These are phyloP conservation scores for Eristalinus aeneus DNA, from an alignment of 2,888 invertebrate genomes.

Conservation along the genomic window DNA sequence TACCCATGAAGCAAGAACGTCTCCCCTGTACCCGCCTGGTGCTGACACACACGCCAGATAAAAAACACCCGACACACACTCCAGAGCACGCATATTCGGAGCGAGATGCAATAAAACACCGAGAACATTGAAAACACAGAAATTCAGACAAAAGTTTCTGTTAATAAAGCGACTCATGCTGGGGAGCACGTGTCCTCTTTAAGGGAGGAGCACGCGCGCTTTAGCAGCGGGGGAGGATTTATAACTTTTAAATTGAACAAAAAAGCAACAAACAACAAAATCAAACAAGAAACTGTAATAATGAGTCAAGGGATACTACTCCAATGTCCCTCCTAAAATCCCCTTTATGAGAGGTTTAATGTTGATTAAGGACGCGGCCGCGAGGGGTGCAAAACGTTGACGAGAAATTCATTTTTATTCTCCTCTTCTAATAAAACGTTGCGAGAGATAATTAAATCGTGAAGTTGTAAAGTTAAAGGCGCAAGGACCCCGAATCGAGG, in stretches of 20 bases:
- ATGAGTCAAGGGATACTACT: slow-evolving; percentile 14
- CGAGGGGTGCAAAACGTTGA: neutral
- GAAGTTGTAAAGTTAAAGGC: neutral
- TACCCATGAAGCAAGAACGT: neutral
- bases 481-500: neutral
- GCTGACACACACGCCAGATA: slow-evolving; percentile 43
- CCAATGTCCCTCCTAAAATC: neutral
- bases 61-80: slow-evolving; percentile 9
- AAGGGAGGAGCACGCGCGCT: neutral
- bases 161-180: slow-evolving; percentile 37
- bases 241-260: slow-evolving; percentile 60
- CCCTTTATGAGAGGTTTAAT: neutral
- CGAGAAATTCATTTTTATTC: neutral
- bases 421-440: neutral
- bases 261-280: neutral
- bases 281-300: slow-evolving; percentile 18
- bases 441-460: neutral
- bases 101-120: slow-evolving; percentile 13
- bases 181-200: slow-evolving; percentile 5
- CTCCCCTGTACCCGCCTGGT: neutral
- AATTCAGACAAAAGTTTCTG: slow-evolving; percentile 43
- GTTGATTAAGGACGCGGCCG: neutral
- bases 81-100: neutral
- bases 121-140: slow-evolving; percentile 41
- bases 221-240: slow-evolving; percentile 6